phyloP scores from a whole-genome alignment of 2,888 invertebrate species.

The Zootermopsis nevadensis region DNA sequence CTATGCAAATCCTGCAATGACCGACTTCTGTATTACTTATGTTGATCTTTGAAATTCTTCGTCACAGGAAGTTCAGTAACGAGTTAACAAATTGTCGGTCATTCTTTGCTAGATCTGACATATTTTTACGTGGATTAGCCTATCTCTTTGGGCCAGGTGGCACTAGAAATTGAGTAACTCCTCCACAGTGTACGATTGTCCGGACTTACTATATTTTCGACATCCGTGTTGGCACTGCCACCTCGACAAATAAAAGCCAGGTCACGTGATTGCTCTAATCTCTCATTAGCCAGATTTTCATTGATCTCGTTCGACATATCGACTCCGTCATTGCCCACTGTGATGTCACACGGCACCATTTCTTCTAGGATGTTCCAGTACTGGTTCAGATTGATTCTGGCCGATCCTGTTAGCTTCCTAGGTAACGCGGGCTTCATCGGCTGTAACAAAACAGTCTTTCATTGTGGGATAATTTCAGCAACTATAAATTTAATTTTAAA shows the following conservation, averaged over 20 bases:
- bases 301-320: slow-evolving; percentile 58
- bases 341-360: slow-evolving; percentile 64
- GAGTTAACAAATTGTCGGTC: too few species aligned
- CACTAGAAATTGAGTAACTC: background rate
- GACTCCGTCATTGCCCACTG: slow-evolving; percentile 58
- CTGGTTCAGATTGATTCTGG: slow-evolving; percentile 73
- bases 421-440: slow-evolving; percentile 69
- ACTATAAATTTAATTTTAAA: too few species aligned
- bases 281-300: slow-evolving; percentile 65
- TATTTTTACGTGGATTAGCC: background rate
- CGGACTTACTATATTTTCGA: background rate
- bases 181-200: background rate
- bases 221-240: background rate
- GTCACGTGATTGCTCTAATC: slow-evolving; percentile 54
- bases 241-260: background rate
- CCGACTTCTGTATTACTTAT: too few species aligned
- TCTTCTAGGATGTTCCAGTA: slow-evolving; percentile 74
- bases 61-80: too few species aligned
- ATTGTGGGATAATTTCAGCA: too few species aligned
- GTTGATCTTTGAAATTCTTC: too few species aligned
- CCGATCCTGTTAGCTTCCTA: slow-evolving; percentile 68
- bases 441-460: slow-evolving; percentile 63
- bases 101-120: background rate
- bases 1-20: too few species aligned
- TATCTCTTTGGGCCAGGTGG: background rate